Evolutionary conservation across 2,113 vertebrate species (phyloP).

Genomic region (Tenrec ecaudatus): DNA sequence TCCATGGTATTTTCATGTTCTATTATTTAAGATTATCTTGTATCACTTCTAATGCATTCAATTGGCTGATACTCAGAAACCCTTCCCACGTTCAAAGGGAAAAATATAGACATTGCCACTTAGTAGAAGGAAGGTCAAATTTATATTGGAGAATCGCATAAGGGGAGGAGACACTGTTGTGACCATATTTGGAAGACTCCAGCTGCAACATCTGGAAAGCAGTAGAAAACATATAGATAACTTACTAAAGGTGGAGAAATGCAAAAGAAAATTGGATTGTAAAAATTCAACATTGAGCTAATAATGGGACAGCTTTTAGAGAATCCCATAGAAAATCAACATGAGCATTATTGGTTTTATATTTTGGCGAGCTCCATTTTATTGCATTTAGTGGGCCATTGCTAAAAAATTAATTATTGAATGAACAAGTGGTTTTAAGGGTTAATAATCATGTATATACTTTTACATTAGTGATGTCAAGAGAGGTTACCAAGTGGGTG

Average conservation of each 20-base stretch:
- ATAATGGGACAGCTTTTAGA: background rate
- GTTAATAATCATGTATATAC: background rate
- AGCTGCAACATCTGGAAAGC: background rate
- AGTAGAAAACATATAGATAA: background rate
- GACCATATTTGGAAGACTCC: background rate
- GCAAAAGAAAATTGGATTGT: background rate
- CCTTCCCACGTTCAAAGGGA: background rate
- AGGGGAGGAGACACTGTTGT: background rate
- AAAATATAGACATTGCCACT: background rate
- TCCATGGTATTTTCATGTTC: background rate
- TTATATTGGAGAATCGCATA: background rate
- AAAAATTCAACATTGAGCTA: background rate
- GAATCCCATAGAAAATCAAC: background rate
- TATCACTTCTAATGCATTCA: background rate
- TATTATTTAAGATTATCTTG: background rate
- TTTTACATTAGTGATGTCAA: background rate
- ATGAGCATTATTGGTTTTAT: rapidly evolving
- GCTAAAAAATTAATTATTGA: background rate
- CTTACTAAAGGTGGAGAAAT: background rate
- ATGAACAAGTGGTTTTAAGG: background rate
- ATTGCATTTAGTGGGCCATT: background rate
- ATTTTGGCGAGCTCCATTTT: background rate
- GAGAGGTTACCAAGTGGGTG: background rate
- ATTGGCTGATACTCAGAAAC: background rate
- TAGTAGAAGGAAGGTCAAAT: background rate